These are phyloP conservation scores for Spheniscus humboldti DNA, from an alignment of 2,797 vertebrate genomes.

Conservation along the genomic window DNA sequence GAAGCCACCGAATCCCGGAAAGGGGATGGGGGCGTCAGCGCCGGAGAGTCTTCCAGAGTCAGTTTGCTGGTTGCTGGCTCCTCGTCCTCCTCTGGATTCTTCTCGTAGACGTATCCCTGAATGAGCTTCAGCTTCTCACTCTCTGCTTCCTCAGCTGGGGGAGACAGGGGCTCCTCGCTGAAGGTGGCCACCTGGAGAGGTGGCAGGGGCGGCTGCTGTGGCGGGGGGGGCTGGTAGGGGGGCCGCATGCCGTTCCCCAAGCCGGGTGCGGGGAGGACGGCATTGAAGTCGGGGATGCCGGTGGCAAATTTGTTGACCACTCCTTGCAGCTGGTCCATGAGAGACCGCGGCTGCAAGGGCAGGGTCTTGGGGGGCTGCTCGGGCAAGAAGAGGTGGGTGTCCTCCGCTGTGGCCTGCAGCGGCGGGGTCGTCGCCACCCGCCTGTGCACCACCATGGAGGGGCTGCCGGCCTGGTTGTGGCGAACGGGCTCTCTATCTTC, in stretches of 20 bases:
- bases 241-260: conserved; percentile 65
- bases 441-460: conserved; percentile 80
- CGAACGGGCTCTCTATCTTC: conserved; percentile 74
- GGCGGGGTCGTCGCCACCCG: conserved; percentile 62
- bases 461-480: conserved; percentile 79
- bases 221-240: conserved; percentile 65
- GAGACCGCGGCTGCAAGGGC: conserved; percentile 71
- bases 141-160: conserved; percentile 72
- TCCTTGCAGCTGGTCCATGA: conserved; percentile 82
- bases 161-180: conserved; percentile 73
- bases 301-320: conserved; percentile 82
- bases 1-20: conserved; percentile 95
- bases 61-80: conserved; percentile 80
- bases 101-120: conserved; percentile 85
- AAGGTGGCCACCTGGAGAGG: conserved; percentile 77
- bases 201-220: conserved; percentile 74
- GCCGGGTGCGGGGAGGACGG: conserved; percentile 68
- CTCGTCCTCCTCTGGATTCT: conserved; percentile 81
- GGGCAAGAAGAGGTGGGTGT: conserved; percentile 78
- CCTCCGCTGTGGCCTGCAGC: conserved; percentile 60
- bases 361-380: conserved; percentile 72
- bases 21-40: conserved; percentile 92
- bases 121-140: conserved; percentile 88
- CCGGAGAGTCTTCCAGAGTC: conserved; percentile 84
- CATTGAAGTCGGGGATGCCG: conserved; percentile 75